phyloP scores from a whole-genome alignment of 2,888 invertebrate species.

The Hyposoter didymator region DNA sequence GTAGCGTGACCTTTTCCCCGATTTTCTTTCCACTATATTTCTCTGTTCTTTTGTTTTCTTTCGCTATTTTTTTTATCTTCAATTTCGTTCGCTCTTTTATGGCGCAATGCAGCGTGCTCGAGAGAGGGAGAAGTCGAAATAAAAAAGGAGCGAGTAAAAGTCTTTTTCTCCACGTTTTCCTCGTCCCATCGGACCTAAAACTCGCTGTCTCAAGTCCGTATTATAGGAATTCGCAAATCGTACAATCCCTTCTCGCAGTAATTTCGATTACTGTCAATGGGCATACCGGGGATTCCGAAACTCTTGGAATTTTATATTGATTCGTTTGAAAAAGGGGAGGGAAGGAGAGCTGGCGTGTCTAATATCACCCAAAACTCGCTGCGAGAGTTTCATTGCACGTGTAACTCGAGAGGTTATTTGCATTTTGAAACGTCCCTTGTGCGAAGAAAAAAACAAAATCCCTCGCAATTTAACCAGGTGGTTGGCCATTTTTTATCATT shows the following conservation, averaged over 20 bases:
- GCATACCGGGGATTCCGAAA: conserved; percentile 73
- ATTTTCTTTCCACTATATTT: conserved; percentile 49
- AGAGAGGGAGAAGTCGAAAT: conserved; percentile 12
- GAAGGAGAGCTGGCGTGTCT: neutral
- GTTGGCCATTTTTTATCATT: conserved; percentile 40
- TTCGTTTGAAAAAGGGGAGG: conserved; percentile 22
- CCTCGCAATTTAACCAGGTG: conserved; percentile 18
- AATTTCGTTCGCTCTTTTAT: conserved; percentile 42
- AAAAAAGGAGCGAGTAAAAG: conserved; percentile 18
- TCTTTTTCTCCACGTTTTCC: conserved; percentile 9
- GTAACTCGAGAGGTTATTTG: conserved; percentile 57
- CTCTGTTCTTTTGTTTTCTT: conserved; percentile 31
- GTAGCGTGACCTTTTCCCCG: conserved; percentile 38
- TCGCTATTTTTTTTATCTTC: conserved; percentile 14
- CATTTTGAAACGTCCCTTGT: conserved; percentile 18
- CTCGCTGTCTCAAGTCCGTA: conserved; percentile 31
- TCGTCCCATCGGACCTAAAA: conserved; percentile 14
- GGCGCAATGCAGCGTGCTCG: conserved; percentile 54
- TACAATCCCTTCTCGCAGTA: conserved; percentile 72
- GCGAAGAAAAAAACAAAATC: conserved; percentile 16
- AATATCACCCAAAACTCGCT: conserved; percentile 21
- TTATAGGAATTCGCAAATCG: conserved; percentile 71
- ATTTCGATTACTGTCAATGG: conserved; percentile 76
- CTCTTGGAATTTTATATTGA: conserved; percentile 51
- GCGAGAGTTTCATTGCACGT: conserved; percentile 17